A percentile compares a stretch with the other conserved stretches of the same genome.
Conservation (phyloP, 2,797 vertebrate species). For the Sylvilagus floridanus region DNA sequence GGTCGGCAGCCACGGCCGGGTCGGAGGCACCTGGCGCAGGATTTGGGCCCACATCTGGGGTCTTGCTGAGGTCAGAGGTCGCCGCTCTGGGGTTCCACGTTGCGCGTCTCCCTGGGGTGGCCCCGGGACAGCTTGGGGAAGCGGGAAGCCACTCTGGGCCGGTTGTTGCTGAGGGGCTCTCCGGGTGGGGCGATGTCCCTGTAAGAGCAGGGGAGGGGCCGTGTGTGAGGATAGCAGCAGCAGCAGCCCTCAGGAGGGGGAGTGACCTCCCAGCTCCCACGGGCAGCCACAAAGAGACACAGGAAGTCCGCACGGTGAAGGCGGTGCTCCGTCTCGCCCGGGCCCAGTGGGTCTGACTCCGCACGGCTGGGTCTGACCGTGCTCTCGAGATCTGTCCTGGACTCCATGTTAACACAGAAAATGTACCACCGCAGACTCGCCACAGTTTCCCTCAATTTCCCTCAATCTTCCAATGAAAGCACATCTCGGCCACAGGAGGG, state of each 20-base stretch:
- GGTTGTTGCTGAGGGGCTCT: conserved; percentile 89
- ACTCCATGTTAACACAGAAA: neutral
- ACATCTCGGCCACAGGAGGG: neutral
- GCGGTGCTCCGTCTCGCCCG: no score
- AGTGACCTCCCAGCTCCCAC: no score
- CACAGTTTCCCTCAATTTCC: neutral
- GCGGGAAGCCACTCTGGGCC: conserved; percentile 91
- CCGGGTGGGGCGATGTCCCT: conserved; percentile 92
- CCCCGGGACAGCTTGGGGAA: conserved; percentile 94
- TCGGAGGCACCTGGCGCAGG: neutral
- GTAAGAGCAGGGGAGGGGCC: conserved; percentile 64
- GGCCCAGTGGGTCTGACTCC: no score
- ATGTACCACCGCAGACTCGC: no score
- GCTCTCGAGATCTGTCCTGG: accelerated
- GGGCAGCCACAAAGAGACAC: neutral
- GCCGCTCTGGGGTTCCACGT: conserved; percentile 96
- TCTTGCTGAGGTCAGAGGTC: conserved; percentile 91
- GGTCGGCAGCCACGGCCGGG: conserved; percentile 23
- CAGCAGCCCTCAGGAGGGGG: no score
- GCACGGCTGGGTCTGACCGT: no score
- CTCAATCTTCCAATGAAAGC: neutral
- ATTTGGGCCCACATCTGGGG: neutral
- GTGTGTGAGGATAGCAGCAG: neutral
- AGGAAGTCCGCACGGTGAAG: neutral
- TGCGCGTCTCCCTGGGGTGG: conserved; percentile 91